A percentile compares a stretch with the other conserved stretches of the same genome.
phyloP scores from a whole-genome alignment of 2,113 vertebrate genomes.

The Pionites leucogaster region DNA sequence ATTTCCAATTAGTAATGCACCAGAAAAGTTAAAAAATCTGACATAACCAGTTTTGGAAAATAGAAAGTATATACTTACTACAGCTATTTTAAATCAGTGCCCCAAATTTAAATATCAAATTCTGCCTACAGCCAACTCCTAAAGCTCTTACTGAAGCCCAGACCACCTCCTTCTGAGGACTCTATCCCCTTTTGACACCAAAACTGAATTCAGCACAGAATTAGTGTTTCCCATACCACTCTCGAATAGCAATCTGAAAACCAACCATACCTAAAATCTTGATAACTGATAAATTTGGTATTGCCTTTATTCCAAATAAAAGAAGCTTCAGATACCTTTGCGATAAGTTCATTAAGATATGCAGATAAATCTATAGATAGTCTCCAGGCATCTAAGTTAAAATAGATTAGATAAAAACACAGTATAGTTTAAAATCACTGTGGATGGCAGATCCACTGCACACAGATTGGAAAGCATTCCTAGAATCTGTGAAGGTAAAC shows the following conservation, averaged over 20 bases:
- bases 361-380: not conserved
- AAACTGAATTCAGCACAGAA: not conserved
- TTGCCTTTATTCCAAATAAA: not conserved
- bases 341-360: not conserved
- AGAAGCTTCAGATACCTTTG: not conserved
- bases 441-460: not conserved
- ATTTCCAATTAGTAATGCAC: not conserved
- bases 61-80: not conserved
- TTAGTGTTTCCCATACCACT: not conserved
- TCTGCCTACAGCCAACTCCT: not conserved
- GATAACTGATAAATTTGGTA: not conserved
- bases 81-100: not conserved
- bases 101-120: not conserved
- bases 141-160: not conserved
- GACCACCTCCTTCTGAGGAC: not conserved
- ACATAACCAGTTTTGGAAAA: not conserved
- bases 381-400: not conserved
- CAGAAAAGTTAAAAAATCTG: not conserved
- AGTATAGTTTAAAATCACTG: not conserved
- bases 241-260: not conserved
- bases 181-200: not conserved
- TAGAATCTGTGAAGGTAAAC: not conserved
- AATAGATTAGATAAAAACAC: not conserved
- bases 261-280: not conserved
- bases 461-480: not conserved